phyloP scores from a whole-genome alignment of 2,888 invertebrate genomes.

The Drosophila lacicola region DNA sequence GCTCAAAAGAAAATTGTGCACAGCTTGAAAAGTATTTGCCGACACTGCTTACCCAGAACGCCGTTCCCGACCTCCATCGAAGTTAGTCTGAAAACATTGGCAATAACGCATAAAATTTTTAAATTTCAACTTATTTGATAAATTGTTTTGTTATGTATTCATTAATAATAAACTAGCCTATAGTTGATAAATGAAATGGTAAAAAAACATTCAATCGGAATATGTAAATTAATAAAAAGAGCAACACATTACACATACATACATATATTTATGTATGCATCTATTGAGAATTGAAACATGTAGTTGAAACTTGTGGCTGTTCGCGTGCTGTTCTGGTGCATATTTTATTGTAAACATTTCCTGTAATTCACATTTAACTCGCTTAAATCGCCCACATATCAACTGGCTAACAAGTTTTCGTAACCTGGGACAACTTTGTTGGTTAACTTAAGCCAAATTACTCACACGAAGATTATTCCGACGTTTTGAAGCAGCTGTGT shows the following conservation, averaged over 20 bases:
- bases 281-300: not conserved
- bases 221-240: conserved; percentile 71
- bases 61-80: conserved; percentile 19
- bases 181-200: conserved; percentile 51
- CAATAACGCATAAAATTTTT: conserved; percentile 48
- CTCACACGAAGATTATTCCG: conserved; percentile 42
- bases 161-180: conserved; percentile 62
- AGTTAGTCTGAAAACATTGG: conserved; percentile 59
- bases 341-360: not conserved
- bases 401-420: conserved; percentile 8
- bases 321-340: not conserved
- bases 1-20: conserved; percentile 42
- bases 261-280: conserved; percentile 11
- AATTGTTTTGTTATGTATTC: conserved; percentile 78
- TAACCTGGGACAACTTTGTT: conserved; percentile 30
- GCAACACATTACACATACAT: conserved; percentile 36
- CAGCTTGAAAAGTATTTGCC: conserved; percentile 58
- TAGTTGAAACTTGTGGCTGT: not conserved
- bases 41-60: conserved; percentile 37
- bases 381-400: conserved; percentile 10
- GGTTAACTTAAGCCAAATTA: conserved; percentile 41
- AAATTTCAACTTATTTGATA: conserved; percentile 56
- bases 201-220: conserved; percentile 35
- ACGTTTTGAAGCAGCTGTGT: not conserved
- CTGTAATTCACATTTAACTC: conserved; percentile 34